Evolutionary conservation across 2,113 vertebrate genomes (phyloP), one percentile per base, ranked within the genome.

Genomic region (Dipodomys spectabilis): DNA sequence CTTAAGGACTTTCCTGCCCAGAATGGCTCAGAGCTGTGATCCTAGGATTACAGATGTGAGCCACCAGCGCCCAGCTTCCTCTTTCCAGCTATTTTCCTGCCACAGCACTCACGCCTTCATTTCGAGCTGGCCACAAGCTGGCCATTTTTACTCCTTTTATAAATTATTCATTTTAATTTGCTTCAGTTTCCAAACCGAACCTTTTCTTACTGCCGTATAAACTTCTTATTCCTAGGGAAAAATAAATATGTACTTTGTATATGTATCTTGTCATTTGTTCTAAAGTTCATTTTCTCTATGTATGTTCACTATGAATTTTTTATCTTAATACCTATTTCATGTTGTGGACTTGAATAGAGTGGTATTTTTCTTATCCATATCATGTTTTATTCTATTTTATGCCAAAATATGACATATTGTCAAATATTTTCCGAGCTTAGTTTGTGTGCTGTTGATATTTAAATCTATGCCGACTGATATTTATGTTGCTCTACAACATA

Each of bases 401-500:
- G 69, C 44, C 9, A 53, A 71, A 72, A 62, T 27, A 23, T 39
- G 30, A 81, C 23, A 68, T 45, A 79, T 3, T 30, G 15, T 68
- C 22, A 53, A 16, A 16, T 45, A 74, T 91, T 73, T 89, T 39
- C 16, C 15, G 18, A 91, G 35, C 30, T 77, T 88, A 73, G 44
- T 82, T 90, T 75, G 0, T 82, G 15, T 82, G 64, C 18, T 88
- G 16, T 27, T 93, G 75, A 73, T 88, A 85, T 53, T 87, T 78
- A 82, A 74, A 32, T 45, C 53, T 91, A 12, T 73, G 35, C 71
- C 45, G 85, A 75, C 67, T 91, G 79, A 15, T 69, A 88, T 71
- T 93, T 85, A 93, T 65, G 12, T 15, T 20, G 5, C 23, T 69
- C 1, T 69, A 20, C n/a, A 68, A 78, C 19, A 91, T 39, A 89